Base-by-base conservation (phyloP, 2,888 invertebrate species). In the Sicus ferrugineus region DNA sequence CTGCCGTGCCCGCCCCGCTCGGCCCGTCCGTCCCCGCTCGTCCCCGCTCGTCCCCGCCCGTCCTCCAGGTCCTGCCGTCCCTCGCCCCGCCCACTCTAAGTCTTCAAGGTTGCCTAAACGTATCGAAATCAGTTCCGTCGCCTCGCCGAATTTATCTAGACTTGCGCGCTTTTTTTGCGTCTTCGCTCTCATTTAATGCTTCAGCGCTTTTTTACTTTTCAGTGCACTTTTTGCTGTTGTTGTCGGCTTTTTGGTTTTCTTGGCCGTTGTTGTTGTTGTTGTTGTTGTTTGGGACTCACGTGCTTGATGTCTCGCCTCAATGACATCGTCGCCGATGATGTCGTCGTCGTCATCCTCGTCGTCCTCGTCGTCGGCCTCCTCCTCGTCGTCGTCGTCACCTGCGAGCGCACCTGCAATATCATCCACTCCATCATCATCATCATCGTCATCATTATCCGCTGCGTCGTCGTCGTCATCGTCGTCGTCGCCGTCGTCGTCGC, bases 271-370 rank as follows among this genome's bases (percentile, higher is more conserved):
- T 79, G 63, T 69, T 73, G 74, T 69, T 70, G 56, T 68, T 59
- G 67, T 46, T 62, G 86, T 84, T 84, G 90, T 89, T 90, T 92
- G 93, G 82, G 92, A 93, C 94, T 94, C 93, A 93, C 94, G 93
- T 93, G 93, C 89, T 82, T 82, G 78, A 88, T 88, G 87, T 85
- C 90, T 89, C 79, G 90, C 90, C 85, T 88, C 90, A 81, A 90
- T 88, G 81, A 89, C 87, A 80, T 87, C 86, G 68, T 88, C 87
- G 71, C 85, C 89, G 80, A 89, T 88, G 85, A 92, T 89, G 78
- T 89, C 89, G 79, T 91, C 89, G 72, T 87, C 88, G 77, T 89
- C 88, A 80, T 90, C 90, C 77, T 91, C 89, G 72, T 90, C 90
- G 73, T 85, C 84, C 28, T 90, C 91, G 34, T 90, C 90, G 50